Conservation (phyloP, 2,888 invertebrate species). For the Sphaeridia pumilis region DNA sequence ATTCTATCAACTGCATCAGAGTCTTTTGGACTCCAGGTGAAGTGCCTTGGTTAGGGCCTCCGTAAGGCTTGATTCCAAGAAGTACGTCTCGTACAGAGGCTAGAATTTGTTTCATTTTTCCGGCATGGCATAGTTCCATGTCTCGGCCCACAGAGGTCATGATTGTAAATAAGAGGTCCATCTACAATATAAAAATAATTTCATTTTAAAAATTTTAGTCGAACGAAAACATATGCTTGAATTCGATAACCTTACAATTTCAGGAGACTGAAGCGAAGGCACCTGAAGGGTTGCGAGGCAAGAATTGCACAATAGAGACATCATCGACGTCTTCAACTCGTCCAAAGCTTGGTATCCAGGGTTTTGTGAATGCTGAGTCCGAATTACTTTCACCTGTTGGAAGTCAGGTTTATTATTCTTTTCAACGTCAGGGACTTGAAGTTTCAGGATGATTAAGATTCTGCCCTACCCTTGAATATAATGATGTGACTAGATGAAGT, state of each 20-base stretch:
- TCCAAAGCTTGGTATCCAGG: constrained; percentile 46
- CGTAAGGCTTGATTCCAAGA: constrained; percentile 43
- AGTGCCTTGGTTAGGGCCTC: constrained; percentile 41
- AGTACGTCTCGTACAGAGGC: constrained; percentile 73
- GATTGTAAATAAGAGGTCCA: constrained; percentile 79
- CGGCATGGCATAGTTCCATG: constrained; percentile 67
- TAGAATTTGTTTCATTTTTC: constrained; percentile 65
- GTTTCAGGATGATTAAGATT: no score
- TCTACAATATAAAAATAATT: no score
- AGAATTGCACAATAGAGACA: constrained; percentile 74
- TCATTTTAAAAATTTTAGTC: no score
- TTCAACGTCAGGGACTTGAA: no score
- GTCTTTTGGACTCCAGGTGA: constrained; percentile 69
- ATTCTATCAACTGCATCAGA: constrained; percentile 74
- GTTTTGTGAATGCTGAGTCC: constrained; percentile 24
- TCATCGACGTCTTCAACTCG: constrained; percentile 53
- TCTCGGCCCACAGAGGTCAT: constrained; percentile 79
- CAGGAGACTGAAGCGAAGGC: constrained; percentile 29
- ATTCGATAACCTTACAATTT: constrained; percentile 31
- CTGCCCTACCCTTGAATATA: constrained; percentile 24
- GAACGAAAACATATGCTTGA: no score
- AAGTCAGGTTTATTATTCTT: background rate
- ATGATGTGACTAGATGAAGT: constrained; percentile 28
- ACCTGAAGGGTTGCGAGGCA: constrained; percentile 77
- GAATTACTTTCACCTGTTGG: constrained; percentile 28